Evolutionary conservation across 2,113 vertebrate species (phyloP).

Genomic region (Scortum barcoo): DNA sequence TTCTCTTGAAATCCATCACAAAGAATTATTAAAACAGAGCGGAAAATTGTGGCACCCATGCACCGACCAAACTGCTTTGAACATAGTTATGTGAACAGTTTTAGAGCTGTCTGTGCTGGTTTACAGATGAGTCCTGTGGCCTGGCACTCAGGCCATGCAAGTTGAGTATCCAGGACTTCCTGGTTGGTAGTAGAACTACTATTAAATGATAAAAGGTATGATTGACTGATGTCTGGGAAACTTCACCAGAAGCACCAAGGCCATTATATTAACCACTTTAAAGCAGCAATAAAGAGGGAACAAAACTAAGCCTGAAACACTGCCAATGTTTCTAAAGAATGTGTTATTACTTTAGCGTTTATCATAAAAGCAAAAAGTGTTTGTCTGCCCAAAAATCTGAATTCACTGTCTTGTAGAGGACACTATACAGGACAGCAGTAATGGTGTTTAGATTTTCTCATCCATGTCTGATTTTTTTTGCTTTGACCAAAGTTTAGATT

Average conservation of each 20-base stretch:
- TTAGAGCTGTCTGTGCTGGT: background rate
- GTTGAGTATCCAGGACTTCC: background rate
- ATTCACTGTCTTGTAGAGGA: background rate
- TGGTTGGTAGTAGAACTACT: background rate
- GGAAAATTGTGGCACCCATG: too few relatives aligned
- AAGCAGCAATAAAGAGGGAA: constrained; percentile 11
- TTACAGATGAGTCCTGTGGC: background rate
- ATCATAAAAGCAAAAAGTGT: background rate
- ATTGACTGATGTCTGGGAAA: background rate
- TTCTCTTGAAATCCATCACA: too few relatives aligned
- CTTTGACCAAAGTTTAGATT: constrained; percentile 8
- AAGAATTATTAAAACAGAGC: too few relatives aligned
- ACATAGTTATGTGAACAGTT: background rate
- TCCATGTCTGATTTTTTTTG: too few relatives aligned
- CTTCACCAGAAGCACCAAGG: background rate
- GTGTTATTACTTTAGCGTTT: constrained; percentile 4
- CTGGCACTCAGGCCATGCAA: background rate
- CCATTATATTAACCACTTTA: background rate
- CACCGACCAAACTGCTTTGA: background rate
- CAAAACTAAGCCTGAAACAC: background rate
- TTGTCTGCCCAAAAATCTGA: background rate
- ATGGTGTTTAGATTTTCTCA: background rate
- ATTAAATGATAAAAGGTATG: background rate
- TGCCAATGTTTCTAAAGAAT: constrained; percentile 3
- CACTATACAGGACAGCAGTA: background rate